Evolutionary conservation across 2,888 invertebrate genomes (phyloP).

Genomic region (Ceratothoa steindachneri): DNA sequence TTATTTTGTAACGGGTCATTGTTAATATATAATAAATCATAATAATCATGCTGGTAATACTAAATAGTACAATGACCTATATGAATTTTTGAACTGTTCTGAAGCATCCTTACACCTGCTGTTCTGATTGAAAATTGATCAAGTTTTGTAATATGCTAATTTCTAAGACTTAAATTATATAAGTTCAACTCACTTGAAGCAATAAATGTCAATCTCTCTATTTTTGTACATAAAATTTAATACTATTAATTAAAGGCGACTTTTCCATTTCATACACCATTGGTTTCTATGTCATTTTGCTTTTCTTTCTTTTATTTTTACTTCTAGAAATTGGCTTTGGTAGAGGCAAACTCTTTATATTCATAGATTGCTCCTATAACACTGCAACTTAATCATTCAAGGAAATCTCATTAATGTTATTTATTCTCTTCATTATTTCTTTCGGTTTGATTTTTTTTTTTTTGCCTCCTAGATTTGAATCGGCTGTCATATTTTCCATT

Average conservation of each 20-base stretch:
- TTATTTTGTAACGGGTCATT: not conserved
- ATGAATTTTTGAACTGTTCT: not conserved
- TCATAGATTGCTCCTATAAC: no score
- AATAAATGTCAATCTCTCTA: conserved; percentile 6
- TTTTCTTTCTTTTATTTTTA: not conserved
- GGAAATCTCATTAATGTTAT: no score
- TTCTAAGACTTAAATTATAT: not conserved
- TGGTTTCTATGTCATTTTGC: not conserved
- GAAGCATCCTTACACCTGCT: not conserved
- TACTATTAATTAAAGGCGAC: not conserved
- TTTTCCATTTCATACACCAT: not conserved
- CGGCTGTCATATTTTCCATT: not conserved
- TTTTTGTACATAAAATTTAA: conserved; percentile 1
- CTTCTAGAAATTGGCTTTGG: not conserved
- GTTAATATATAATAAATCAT: not conserved
- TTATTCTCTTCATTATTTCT: not conserved
- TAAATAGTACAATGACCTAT: not conserved
- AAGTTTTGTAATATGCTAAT: not conserved
- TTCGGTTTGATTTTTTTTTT: not conserved
- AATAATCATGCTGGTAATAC: not conserved
- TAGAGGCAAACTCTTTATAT: not conserved
- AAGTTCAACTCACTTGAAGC: not conserved
- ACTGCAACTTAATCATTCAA: no score
- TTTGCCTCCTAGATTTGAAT: not conserved
- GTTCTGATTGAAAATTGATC: not conserved